These are phyloP conservation scores for Drosophila imparisetae DNA, from an alignment of 2,888 invertebrate genomes.

Conservation along the genomic window DNA sequence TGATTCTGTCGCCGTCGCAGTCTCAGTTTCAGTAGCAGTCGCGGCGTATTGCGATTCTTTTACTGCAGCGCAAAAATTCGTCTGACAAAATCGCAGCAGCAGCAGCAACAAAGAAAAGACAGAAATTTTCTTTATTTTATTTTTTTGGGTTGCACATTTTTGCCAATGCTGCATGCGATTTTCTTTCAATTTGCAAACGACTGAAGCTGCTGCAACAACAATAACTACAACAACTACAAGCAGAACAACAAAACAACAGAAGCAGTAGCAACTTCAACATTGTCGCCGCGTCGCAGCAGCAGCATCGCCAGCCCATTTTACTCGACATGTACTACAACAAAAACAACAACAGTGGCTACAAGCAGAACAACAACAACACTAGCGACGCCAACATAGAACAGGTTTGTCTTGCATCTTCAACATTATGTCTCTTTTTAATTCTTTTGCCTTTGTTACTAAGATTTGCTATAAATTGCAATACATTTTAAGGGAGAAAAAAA, in stretches of 20 bases:
- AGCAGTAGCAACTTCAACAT: slow-evolving; percentile 57
- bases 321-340: slow-evolving; percentile 64
- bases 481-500: not conserved
- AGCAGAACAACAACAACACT: slow-evolving; percentile 28
- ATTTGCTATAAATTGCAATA: slow-evolving; percentile 5
- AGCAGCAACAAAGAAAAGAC: slow-evolving; percentile 36
- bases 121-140: slow-evolving; percentile 35
- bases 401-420: slow-evolving; percentile 70
- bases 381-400: slow-evolving; percentile 66
- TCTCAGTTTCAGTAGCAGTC: slow-evolving; percentile 56
- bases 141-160: slow-evolving; percentile 41
- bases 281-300: slow-evolving; percentile 71
- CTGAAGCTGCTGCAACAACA: slow-evolving; percentile 29
- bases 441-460: slow-evolving; percentile 15
- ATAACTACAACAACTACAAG: slow-evolving; percentile 43
- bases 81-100: slow-evolving; percentile 50
- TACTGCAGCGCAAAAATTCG: slow-evolving; percentile 68
- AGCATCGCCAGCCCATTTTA: slow-evolving; percentile 62
- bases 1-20: slow-evolving; percentile 41
- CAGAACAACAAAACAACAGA: slow-evolving; percentile 25
- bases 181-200: slow-evolving; percentile 53
- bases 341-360: slow-evolving; percentile 35
- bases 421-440: slow-evolving; percentile 3
- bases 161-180: slow-evolving; percentile 74
- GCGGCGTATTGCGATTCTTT: slow-evolving; percentile 68